phyloP scores from a whole-genome alignment of 2,797 vertebrate species.

The Semotilus atromaculatus region DNA sequence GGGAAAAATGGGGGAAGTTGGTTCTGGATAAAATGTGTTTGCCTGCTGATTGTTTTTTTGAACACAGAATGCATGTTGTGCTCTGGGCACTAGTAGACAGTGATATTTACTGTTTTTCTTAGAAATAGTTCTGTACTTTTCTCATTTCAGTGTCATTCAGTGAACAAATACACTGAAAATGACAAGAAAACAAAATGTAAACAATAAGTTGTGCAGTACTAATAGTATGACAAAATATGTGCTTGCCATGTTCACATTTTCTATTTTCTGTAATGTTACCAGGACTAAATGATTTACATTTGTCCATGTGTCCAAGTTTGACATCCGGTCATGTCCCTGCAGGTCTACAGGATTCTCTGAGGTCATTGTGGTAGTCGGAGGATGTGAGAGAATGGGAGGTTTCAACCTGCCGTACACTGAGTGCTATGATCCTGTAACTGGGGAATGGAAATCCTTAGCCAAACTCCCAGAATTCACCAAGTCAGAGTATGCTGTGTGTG shows the following conservation, averaged over 20 bases:
- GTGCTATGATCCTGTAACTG: conserved; percentile 97
- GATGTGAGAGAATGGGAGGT: conserved; percentile 95
- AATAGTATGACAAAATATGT: not conserved
- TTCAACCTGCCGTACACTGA: conserved; percentile 98
- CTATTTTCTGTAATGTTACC: not conserved
- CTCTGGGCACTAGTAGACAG: conserved; percentile 6
- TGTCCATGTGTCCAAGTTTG: conserved; percentile 6
- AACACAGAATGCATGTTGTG: conserved; percentile 25
- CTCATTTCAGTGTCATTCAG: not conserved
- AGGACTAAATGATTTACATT: not conserved
- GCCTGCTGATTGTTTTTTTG: not conserved
- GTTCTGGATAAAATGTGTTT: conserved; percentile 37
- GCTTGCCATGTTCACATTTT: not conserved
- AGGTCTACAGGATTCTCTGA: conserved; percentile 98
- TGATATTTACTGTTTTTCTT: conserved; percentile 38
- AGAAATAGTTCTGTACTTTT: not conserved
- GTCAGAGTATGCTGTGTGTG: conserved; percentile 97
- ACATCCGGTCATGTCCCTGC: conserved; percentile 41
- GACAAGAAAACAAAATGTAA: not conserved
- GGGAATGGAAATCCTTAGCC: conserved; percentile 96
- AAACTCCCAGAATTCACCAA: conserved; percentile 99
- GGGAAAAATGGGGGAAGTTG: conserved; percentile 2
- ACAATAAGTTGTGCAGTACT: not conserved
- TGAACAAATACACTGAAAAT: conserved; percentile 15
- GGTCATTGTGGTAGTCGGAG: conserved; percentile 97